These are phyloP conservation scores for Drosophila maculinotata DNA, from an alignment of 2,888 invertebrate species.

Conservation along the genomic window DNA sequence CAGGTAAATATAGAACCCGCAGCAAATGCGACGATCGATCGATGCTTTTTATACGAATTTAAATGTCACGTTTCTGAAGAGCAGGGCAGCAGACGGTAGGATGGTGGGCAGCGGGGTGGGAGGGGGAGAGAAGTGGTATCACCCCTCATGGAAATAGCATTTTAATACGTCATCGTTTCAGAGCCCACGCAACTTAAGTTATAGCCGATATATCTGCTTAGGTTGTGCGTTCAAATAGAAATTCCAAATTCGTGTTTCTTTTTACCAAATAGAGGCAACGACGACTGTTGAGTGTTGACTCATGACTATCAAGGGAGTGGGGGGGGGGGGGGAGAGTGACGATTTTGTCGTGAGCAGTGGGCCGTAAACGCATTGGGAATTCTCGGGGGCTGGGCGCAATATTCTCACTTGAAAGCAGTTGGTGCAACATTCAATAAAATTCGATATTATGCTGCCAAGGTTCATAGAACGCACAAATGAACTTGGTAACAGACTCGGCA, in stretches of 20 bases:
- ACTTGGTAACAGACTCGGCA: constrained; percentile 68
- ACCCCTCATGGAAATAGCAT: constrained; percentile 49
- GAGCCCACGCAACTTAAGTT: constrained; percentile 76
- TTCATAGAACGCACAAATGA: constrained; percentile 76
- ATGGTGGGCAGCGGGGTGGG: not conserved
- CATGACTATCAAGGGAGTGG: not conserved
- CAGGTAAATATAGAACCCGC: constrained; percentile 78
- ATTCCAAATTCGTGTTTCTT: constrained; percentile 71
- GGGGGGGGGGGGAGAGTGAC: not conserved
- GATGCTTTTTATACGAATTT: constrained; percentile 76
- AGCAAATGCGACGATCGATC: constrained; percentile 69
- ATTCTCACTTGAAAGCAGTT: constrained; percentile 53
- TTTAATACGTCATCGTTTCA: constrained; percentile 76
- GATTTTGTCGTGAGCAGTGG: constrained; percentile 65
- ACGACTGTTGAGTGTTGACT: constrained; percentile 11
- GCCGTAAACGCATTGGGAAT: constrained; percentile 63
- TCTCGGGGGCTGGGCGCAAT: constrained; percentile 30
- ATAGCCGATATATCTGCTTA: constrained; percentile 75
- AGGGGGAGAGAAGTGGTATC: constrained; percentile 11
- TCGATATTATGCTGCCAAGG: constrained; percentile 75
- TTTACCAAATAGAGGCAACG: constrained; percentile 63
- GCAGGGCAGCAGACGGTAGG: constrained; percentile 8
- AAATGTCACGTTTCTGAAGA: constrained; percentile 68
- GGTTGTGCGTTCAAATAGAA: constrained; percentile 64
- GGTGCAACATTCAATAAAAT: constrained; percentile 74